Percentiles rank a stretch among this genome's conserved stretches.
Conservation (phyloP, 2,797 vertebrate genomes). For the Linurgus olivaceus region DNA sequence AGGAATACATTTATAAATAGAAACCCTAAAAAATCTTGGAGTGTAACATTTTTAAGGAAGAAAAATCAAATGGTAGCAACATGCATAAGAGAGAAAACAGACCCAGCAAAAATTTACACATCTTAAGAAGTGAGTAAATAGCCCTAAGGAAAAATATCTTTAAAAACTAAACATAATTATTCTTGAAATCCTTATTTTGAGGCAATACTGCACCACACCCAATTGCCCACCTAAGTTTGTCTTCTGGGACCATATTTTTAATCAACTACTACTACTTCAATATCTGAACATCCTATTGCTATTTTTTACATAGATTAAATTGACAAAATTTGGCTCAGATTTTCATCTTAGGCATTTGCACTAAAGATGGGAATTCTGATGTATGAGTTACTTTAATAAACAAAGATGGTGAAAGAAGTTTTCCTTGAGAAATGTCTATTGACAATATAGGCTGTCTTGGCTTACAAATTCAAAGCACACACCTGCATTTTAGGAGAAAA, state of each 20-base stretch:
- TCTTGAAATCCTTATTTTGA: neutral
- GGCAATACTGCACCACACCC: fast-evolving
- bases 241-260: neutral
- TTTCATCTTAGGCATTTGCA: neutral
- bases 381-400: neutral
- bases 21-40: neutral
- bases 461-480: neutral
- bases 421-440: neutral
- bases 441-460: neutral
- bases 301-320: neutral
- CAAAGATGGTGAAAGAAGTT: neutral
- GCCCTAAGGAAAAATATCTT: neutral
- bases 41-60: neutral
- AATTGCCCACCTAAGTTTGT: neutral
- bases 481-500: neutral
- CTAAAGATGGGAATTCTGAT: neutral
- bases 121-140: neutral
- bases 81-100: neutral
- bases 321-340: neutral
- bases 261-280: neutral
- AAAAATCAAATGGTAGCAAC: neutral
- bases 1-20: neutral
- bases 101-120: neutral
- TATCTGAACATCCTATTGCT: neutral
- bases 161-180: neutral